These are phyloP conservation scores for Acrobasis suavella DNA, from an alignment of 2,888 invertebrate genomes.

Conservation along the genomic window DNA sequence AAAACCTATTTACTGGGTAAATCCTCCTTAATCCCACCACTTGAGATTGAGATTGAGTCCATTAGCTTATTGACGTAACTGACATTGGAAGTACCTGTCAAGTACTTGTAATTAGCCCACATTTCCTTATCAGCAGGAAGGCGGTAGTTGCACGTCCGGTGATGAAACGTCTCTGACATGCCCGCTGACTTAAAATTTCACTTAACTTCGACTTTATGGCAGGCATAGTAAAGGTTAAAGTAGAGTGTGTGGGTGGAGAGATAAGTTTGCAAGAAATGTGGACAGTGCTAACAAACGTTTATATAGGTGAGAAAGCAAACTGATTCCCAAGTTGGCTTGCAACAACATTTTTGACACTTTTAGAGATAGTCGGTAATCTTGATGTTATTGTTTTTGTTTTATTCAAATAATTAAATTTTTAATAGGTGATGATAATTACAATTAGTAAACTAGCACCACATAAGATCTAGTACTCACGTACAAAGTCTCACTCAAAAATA, in stretches of 20 bases:
- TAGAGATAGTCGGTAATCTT: background rate
- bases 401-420: too few relatives aligned
- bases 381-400: too few relatives aligned
- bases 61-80: slow-evolving; percentile 7
- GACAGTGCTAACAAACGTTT: slow-evolving; percentile 7
- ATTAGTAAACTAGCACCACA: too few relatives aligned
- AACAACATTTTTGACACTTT: background rate
- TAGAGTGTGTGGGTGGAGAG: background rate
- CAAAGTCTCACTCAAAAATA: too few relatives aligned
- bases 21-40: slow-evolving; percentile 1
- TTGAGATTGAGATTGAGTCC: background rate
- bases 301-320: slow-evolving; percentile 15
- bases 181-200: background rate
- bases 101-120: slow-evolving; percentile 40
- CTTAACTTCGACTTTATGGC: background rate
- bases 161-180: slow-evolving; percentile 33
- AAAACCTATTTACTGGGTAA: background rate
- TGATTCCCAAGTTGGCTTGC: slow-evolving; percentile 4
- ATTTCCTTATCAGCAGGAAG: slow-evolving; percentile 41
- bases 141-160: slow-evolving; percentile 37
- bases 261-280: background rate
- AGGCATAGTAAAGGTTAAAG: background rate
- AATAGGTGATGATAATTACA: too few relatives aligned
- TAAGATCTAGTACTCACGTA: too few relatives aligned
- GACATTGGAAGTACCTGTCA: slow-evolving; percentile 14